A percentile compares a stretch with the other conserved stretches of the same genome.
Conservation (phyloP, 2,888 invertebrate species). For the Chesias legatella region DNA sequence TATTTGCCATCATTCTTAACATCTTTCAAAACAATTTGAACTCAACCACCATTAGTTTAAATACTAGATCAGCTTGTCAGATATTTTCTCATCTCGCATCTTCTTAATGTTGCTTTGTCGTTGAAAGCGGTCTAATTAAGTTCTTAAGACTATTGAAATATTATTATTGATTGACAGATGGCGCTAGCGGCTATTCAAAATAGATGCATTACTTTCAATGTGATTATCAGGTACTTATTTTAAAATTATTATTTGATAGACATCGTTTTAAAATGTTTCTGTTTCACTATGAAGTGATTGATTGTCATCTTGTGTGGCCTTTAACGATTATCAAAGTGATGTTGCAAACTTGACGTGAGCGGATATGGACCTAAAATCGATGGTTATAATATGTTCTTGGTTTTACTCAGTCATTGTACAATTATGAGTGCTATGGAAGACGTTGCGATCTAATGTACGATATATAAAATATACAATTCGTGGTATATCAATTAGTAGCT, state of each 20-base stretch:
- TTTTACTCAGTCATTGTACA: no score
- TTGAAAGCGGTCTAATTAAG: slow-evolving; percentile 76
- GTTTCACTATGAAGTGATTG: slow-evolving; percentile 21
- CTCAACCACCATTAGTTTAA: slow-evolving; percentile 31
- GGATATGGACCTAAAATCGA: no score
- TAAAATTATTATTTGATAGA: slow-evolving; percentile 30
- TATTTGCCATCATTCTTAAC: slow-evolving; percentile 26
- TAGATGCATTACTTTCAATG: slow-evolving; percentile 58
- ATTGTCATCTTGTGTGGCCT: slow-evolving; percentile 40
- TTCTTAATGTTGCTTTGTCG: slow-evolving; percentile 57
- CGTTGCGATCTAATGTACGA: no score
- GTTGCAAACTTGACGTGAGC: background rate
- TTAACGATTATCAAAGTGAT: slow-evolving; percentile 35
- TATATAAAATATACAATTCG: no score
- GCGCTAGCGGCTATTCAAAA: slow-evolving; percentile 74
- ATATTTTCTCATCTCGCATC: slow-evolving; percentile 22
- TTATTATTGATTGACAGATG: slow-evolving; percentile 75
- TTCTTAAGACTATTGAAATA: slow-evolving; percentile 73
- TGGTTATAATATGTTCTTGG: no score
- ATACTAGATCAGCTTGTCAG: slow-evolving; percentile 18
- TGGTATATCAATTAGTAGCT: no score
- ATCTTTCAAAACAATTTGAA: slow-evolving; percentile 28
- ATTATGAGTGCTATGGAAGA: no score
- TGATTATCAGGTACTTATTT: slow-evolving; percentile 37
- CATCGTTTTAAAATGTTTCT: slow-evolving; percentile 20